Base-by-base conservation (phyloP, 2,888 invertebrate species). In the Pollenia labialis region DNA sequence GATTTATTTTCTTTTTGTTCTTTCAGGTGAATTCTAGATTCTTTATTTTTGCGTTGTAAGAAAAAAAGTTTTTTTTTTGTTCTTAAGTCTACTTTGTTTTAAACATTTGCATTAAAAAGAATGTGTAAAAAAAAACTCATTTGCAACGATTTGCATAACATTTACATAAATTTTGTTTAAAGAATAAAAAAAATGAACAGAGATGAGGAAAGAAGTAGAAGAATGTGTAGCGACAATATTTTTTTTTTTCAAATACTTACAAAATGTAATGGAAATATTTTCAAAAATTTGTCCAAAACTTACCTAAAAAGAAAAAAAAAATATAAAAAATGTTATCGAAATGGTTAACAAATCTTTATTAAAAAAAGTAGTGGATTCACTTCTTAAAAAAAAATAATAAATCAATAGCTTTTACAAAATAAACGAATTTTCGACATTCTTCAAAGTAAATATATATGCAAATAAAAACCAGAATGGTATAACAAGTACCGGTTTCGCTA, bases 71-170 rank as follows among this genome's bases (percentile, higher is more conserved):
- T 32, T 32, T 66, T 40, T 68, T 58, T 79, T 60, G 11, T 23
- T 58, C 12, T 14, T 14, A 50, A 79, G 56, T 77, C 60, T 71
- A 62, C 62, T 71, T 54, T 32, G 8, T 4, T 7, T 40, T 11
- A 64, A 16, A 76, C n/a, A 71, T 71, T 62, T 80, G 71, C 80
- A 16, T 80, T 32, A 32, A 32, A 32, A 32, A 0, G 42, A 46
- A 62, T 50, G 42, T 52, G 60, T 9, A 60, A 44, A 42, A 44
- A 42, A 58, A 75, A 80, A 85, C 54, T 85, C 75, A 85, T 85
- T 85, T 85, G 79, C 69, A 80, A 74, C 62, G 54, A 71, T 85
- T 85, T 85, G 85, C 80, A 80, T 80, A 69, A 68, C 44, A 52
- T 75, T 69, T 60, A 32, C 32, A 32, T 32, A 62, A 54, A 75